These are phyloP conservation scores for Cryptomyrus ogoouensis DNA, from an alignment of 2,113 vertebrate species.

Conservation along the genomic window DNA sequence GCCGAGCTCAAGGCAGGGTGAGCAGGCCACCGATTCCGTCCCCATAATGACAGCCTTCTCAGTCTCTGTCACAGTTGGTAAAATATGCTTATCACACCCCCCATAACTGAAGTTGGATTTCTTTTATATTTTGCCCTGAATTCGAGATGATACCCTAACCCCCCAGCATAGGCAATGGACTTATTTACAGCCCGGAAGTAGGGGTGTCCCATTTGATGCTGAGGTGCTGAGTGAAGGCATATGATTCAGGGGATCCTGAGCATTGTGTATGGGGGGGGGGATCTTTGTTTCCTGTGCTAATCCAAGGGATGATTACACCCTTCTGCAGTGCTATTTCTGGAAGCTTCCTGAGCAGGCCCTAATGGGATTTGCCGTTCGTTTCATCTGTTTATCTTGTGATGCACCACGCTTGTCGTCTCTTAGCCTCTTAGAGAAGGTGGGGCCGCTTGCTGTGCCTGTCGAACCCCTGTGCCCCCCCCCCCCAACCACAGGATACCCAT, in stretches of 20 bases:
- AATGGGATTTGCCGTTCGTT: conserved; percentile 52
- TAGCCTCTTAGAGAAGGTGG: neutral
- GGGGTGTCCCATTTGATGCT: neutral
- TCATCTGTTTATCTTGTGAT: conserved; percentile 29
- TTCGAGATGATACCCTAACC: neutral
- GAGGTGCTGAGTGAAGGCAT: neutral
- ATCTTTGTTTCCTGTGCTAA: conserved; percentile 36
- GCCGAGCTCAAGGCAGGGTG: neutral
- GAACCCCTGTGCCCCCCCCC: neutral
- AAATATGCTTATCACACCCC: neutral
- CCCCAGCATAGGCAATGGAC: neutral
- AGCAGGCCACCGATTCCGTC: neutral
- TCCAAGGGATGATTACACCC: conserved; percentile 37
- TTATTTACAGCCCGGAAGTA: neutral
- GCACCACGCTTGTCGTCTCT: conserved; percentile 4
- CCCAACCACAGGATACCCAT: neutral
- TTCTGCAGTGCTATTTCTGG: conserved; percentile 56
- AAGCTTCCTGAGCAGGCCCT: conserved; percentile 48
- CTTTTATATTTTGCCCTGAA: neutral
- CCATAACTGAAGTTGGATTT: neutral
- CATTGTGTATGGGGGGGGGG: neutral
- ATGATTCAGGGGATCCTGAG: conserved; percentile 8
- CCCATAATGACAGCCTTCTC: neutral
- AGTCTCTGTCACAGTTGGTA: neutral
- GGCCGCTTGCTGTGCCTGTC: neutral